Percentiles rank a stretch among this genome's conserved stretches.
These are phyloP conservation scores for Etheostoma perlongum DNA, from an alignment of 2,797 vertebrate genomes.

Conservation along the genomic window DNA sequence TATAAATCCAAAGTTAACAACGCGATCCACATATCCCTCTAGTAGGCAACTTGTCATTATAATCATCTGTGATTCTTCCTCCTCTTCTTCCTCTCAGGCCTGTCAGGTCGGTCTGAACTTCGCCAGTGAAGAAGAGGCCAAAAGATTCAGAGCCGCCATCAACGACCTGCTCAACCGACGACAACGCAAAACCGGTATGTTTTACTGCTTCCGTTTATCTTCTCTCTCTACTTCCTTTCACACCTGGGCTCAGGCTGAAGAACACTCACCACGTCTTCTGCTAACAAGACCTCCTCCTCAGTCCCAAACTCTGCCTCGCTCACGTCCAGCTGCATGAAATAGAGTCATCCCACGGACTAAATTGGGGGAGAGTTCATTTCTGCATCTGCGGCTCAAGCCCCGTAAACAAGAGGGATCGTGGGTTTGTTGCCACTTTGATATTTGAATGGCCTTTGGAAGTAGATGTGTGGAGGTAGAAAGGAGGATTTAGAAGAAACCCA, in stretches of 20 bases:
- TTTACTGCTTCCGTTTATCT: background rate
- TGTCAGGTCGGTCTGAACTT: slow-evolving; percentile 98
- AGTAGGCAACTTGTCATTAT: too few species aligned
- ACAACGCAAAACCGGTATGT: slow-evolving; percentile 93
- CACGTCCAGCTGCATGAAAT: background rate
- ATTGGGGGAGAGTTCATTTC: too few species aligned
- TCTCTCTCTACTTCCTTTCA: slow-evolving; percentile 4
- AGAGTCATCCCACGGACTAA: background rate
- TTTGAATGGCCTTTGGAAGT: too few species aligned
- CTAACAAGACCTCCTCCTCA: slow-evolving; percentile 18
- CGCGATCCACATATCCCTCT: too few species aligned
- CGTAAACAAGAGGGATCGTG: too few species aligned
- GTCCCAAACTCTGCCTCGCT: slow-evolving; percentile 8
- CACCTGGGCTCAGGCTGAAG: background rate
- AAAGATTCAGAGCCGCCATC: slow-evolving; percentile 90
- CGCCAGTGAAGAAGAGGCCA: slow-evolving; percentile 97
- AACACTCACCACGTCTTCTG: background rate
- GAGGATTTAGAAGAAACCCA: too few species aligned
- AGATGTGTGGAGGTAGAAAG: too few species aligned
- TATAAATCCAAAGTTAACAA: too few species aligned
- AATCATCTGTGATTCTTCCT: background rate
- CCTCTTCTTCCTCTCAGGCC: slow-evolving; percentile 76
- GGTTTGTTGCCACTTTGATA: too few species aligned
- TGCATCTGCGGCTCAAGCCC: background rate
- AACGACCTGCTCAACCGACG: slow-evolving; percentile 92